Base-by-base conservation (phyloP, 2,113 vertebrate genomes). In the Scatophagus argus region DNA sequence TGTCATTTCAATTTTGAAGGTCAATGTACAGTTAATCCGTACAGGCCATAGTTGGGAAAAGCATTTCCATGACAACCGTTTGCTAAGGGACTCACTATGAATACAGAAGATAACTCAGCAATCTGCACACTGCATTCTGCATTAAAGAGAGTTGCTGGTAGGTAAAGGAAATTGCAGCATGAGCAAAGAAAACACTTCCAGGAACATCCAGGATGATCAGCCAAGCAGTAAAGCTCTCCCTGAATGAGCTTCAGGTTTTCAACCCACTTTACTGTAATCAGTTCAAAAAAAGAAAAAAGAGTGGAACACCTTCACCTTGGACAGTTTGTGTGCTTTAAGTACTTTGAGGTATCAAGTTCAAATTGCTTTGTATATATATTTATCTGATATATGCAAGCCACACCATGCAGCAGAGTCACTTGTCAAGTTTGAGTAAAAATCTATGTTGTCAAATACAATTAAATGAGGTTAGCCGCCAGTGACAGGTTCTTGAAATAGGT, bases 41-140 rank as follows among this genome's bases (percentile, higher is more conserved):
- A 65, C 86, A 84, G 83, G 81, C 87, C 87, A 76, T 61, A 46
- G 78, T 81, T 77, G 51, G 62, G 67, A 76, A 84, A 88, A 81
- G 65, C 41, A 90, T 95, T 93, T 93, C 87, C 83, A 93, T 93
- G 89, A 90, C 84, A 93, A 91, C 88, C 46, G 54, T 73, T 85
- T 68, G 70, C 75, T 52, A 58, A 52, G 79, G 71, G 61, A 85
- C 78, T 72, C 73, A 76, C 55, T 84, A 36, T 83, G 79, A 87
- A 91, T 76, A 56, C 52, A 27, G 29, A 44, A 56, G 61, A 88
- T 78, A 89, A 80, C 77, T 85, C 59, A 11, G 59, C 81, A 81
- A 83, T 89, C 69, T 78, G 82, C 74, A 77, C 66, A 84, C 70
- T 66, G 73, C n/a, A 74, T 79, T 89, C 79, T 60, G 60, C 46